A percentile compares a stretch with the other conserved stretches of the same genome.
Evolutionary conservation across 2,113 vertebrate genomes (phyloP).

Genomic region (Chascanopsetta lugubris): DNA sequence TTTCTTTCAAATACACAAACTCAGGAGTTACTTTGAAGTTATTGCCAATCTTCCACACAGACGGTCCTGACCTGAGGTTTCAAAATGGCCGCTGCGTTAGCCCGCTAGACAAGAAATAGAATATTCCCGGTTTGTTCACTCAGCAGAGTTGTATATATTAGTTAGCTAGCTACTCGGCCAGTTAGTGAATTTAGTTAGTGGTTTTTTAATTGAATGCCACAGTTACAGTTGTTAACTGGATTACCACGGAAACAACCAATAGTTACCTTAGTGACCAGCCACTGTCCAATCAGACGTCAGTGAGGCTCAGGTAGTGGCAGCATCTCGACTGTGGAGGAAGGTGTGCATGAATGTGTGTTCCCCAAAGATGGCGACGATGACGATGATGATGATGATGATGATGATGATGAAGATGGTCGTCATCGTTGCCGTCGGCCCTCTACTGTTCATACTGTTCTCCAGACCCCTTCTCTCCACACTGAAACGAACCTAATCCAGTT

Average conservation of each 20-base stretch:
- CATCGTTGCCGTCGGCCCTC: background rate
- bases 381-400: background rate
- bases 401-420: conserved; percentile 6
- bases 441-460: background rate
- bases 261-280: conserved; percentile 70
- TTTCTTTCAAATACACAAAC: conserved; percentile 11
- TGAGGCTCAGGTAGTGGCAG: conserved; percentile 24
- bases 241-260: conserved; percentile 38
- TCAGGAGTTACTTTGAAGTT: conserved; percentile 36
- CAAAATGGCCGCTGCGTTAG: conserved; percentile 36
- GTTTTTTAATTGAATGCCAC: conserved; percentile 42
- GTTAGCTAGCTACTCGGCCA: conserved; percentile 14
- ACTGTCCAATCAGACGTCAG: conserved; percentile 68
- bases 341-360: conserved; percentile 42
- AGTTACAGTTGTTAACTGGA: conserved; percentile 26
- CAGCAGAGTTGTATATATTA: conserved; percentile 22
- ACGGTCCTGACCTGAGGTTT: conserved; percentile 17
- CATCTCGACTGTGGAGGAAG: conserved; percentile 37
- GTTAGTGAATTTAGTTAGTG: conserved; percentile 34
- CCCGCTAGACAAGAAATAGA: background rate
- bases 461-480: background rate
- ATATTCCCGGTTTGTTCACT: background rate
- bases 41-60: background rate
- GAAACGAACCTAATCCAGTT: conserved; percentile 43
- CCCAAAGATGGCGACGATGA: conserved; percentile 11